Evolutionary conservation across 1,140 invertebrate species (phyloP).

Genomic region (Trichonephila clavipes): DNA sequence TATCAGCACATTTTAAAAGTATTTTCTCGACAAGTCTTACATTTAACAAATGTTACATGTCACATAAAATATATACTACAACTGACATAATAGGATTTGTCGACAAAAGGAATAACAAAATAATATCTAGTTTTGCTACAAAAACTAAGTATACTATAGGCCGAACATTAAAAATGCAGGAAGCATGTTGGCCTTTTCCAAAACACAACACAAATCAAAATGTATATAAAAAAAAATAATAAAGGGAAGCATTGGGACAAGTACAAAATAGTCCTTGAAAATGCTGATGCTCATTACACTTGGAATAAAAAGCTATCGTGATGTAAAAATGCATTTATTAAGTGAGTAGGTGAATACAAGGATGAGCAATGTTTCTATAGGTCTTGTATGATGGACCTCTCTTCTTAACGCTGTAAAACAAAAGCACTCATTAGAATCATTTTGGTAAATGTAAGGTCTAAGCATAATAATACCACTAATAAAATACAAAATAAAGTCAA

Average conservation of each 20-base stretch:
- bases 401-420: conserved; percentile 55
- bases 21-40: no score
- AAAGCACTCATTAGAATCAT: background rate
- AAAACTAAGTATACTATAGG: conserved; percentile 8
- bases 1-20: no score
- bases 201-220: conserved; percentile 11
- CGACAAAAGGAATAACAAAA: background rate
- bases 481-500: no score
- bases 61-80: background rate
- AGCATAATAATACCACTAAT: no score
- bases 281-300: conserved; percentile 29
- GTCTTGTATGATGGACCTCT: background rate
- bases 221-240: background rate
- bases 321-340: conserved; percentile 47
- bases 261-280: conserved; percentile 26
- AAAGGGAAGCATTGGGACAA: background rate
- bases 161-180: conserved; percentile 34
- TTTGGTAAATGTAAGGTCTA: background rate
- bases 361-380: conserved; percentile 59
- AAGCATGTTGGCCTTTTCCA: conserved; percentile 42
- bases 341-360: conserved; percentile 50
- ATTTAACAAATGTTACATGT: background rate
- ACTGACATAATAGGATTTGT: background rate
- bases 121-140: background rate
- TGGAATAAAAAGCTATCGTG: background rate